phyloP scores from a whole-genome alignment of 2,888 invertebrate genomes.

The Tiphia femorata region DNA sequence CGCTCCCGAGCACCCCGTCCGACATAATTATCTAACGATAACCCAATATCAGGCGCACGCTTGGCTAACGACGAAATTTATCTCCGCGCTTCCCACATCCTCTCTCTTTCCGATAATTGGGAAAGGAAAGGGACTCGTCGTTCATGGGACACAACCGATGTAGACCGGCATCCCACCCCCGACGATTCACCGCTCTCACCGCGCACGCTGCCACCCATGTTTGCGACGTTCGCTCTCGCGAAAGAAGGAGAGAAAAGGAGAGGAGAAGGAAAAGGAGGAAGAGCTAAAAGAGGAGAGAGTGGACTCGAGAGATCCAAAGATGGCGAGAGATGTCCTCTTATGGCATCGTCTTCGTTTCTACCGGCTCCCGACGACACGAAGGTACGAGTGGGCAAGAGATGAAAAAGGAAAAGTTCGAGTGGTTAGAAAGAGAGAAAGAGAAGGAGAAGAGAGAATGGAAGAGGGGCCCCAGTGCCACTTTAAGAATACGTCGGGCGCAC shows the following conservation, averaged over 20 bases:
- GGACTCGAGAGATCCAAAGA: constrained; percentile 38
- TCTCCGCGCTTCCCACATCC: too few relatives aligned
- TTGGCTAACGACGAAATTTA: too few relatives aligned
- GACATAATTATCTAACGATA: too few relatives aligned
- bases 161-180: not conserved
- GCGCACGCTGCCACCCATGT: too few relatives aligned
- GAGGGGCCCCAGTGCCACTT: constrained; percentile 9
- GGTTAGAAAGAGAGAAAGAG: not conserved
- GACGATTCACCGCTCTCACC: too few relatives aligned
- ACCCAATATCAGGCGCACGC: too few relatives aligned
- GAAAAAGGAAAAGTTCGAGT: constrained; percentile 5
- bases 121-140: not conserved
- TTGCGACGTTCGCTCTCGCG: not conserved
- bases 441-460: constrained; percentile 29
- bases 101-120: too few relatives aligned
- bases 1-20: too few relatives aligned
- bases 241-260: constrained; percentile 1
- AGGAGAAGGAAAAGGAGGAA: constrained; percentile 12
- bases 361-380: constrained; percentile 14
- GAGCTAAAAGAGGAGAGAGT: constrained; percentile 22
- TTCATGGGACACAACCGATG: not conserved
- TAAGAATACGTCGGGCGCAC: not conserved
- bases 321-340: constrained; percentile 63
- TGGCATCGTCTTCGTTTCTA: constrained; percentile 60
- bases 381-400: not conserved